These are phyloP conservation scores for Zoanthus sociatus DNA, from an alignment of 92 coral and sea anemone species.

Conservation along the genomic window DNA sequence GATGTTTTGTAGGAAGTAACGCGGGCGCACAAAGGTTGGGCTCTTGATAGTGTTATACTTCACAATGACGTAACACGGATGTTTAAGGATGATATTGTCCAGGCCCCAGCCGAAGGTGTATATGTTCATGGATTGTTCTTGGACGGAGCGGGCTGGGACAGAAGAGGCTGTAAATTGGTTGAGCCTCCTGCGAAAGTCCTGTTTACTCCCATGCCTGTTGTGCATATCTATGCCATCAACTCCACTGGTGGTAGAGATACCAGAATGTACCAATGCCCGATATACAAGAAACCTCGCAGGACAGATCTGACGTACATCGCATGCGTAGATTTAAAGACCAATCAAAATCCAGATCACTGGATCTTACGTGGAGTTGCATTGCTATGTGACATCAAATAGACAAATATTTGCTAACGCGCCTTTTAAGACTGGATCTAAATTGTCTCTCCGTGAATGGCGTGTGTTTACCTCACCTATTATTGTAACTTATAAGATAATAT, in stretches of 20 bases:
- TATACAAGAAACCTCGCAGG: constrained; percentile 96
- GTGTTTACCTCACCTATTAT: background rate
- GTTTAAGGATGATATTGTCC: constrained; percentile 93
- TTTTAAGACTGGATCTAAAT: background rate
- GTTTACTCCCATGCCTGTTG: constrained; percentile 95
- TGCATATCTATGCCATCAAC: constrained; percentile 97
- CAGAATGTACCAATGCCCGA: constrained; percentile 99
- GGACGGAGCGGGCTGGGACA: constrained; percentile 99
- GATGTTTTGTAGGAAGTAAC: constrained; percentile 83
- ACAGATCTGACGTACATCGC: constrained; percentile 98
- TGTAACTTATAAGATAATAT: no score
- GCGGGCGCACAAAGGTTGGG: constrained; percentile 99
- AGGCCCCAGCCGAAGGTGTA: constrained; percentile 97
- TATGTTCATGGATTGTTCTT: constrained; percentile 93
- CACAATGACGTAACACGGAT: constrained; percentile 98
- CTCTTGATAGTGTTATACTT: constrained; percentile 93
- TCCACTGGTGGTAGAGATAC: constrained; percentile 92
- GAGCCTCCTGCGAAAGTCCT: constrained; percentile 96
- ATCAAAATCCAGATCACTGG: constrained; percentile 99
- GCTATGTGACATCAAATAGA: constrained; percentile 93
- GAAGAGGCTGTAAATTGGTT: constrained; percentile 90
- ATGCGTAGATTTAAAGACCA: constrained; percentile 96
- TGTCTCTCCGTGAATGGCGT: background rate
- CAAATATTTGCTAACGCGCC: background rate
- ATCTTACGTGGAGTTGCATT: constrained; percentile 98